phyloP scores from a whole-genome alignment of 2,113 vertebrate species.

The Isichthys henryi region DNA sequence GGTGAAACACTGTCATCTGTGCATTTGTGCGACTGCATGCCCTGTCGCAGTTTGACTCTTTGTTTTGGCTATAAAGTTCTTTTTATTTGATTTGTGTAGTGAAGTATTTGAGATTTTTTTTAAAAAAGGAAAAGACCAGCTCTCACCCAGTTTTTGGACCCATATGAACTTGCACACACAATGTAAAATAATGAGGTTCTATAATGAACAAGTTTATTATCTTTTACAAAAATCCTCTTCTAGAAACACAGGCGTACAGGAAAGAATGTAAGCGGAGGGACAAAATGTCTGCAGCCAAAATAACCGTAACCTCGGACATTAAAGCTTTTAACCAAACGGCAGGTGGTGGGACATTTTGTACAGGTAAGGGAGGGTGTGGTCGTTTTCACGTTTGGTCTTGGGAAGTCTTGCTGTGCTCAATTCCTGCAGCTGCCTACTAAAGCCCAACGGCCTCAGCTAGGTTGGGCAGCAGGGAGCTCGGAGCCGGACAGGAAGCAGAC shows the following conservation, averaged over 20 bases:
- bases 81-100: background rate
- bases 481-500: background rate
- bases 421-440: background rate
- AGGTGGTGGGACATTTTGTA: constrained; percentile 47
- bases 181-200: constrained; percentile 30
- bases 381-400: background rate
- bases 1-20: background rate
- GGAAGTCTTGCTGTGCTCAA: background rate
- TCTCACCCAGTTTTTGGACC: background rate
- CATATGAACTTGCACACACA: background rate
- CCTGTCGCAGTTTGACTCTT: background rate
- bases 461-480: constrained; percentile 42
- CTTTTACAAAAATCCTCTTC: constrained; percentile 79
- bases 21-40: background rate
- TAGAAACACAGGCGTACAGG: constrained; percentile 96
- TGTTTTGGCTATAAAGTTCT: background rate
- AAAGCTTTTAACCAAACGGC: constrained; percentile 83
- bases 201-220: constrained; percentile 94
- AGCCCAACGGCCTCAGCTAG: constrained; percentile 37
- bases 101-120: background rate
- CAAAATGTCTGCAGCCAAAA: constrained; percentile 79
- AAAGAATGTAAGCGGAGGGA: constrained; percentile 67
- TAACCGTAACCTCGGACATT: constrained; percentile 65
- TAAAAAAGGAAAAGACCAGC: no score
- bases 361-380: background rate